A percentile compares a stretch with the other conserved stretches of the same genome.
phyloP scores from a whole-genome alignment of 1,140 invertebrate species.

The Hormaphis cornu region DNA sequence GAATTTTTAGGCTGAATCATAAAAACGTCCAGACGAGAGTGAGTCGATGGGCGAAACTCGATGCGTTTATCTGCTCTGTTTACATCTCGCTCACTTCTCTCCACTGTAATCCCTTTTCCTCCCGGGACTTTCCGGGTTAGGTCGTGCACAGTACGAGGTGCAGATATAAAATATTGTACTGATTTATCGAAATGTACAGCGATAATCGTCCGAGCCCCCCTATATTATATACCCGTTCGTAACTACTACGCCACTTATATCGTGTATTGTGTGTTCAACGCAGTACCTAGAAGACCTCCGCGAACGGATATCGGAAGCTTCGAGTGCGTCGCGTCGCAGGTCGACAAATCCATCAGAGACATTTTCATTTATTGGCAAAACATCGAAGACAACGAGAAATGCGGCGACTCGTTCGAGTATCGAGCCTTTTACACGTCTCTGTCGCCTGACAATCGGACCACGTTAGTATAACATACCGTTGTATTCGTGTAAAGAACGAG shows the following conservation, averaged over 20 bases:
- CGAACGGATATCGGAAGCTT: conserved; percentile 56
- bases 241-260: not conserved
- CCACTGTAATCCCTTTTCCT: no score
- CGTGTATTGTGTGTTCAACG: not conserved
- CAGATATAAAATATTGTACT: no score
- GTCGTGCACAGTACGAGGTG: no score
- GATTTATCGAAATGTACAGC: no score
- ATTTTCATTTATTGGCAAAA: conserved; percentile 62
- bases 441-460: not conserved
- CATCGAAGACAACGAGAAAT: conserved; percentile 51
- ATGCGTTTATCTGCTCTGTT: no score
- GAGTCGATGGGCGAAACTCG: no score
- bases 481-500: not conserved
- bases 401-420: conserved; percentile 48
- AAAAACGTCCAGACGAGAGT: no score
- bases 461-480: not conserved
- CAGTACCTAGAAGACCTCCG: conserved; percentile 51
- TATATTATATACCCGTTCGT: no score
- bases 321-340: conserved; percentile 46
- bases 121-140: no score
- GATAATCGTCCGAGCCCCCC: no score
- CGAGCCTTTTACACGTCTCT: conserved; percentile 39
- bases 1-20: no score
- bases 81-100: no score
- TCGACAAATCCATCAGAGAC: conserved; percentile 42